Evolutionary conservation across 2,113 vertebrate genomes (phyloP), one percentile per base, ranked within the genome.

Genomic region (Riparia riparia): DNA sequence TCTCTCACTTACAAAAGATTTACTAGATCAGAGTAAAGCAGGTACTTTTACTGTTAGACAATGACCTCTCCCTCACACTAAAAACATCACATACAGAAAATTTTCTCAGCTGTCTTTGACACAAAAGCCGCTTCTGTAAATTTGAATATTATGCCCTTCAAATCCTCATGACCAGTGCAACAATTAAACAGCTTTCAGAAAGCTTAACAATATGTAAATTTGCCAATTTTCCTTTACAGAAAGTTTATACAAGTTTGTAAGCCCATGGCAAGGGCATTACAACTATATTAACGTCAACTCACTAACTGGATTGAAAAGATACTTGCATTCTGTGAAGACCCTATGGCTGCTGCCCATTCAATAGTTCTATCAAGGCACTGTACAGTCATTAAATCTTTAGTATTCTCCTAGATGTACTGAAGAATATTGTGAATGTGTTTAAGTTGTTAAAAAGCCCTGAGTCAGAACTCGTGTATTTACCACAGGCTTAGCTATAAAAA

Each of bases 381-480:
- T 94, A 93, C 85, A 97, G 80, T 91, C 97, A 84, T 80, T 93
- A 96, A 77, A 87, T 32, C 85, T 94, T 54, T 73, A 53, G 26
- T 47, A 79, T 61, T 96, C 97, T 95, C 82, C 82, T 86, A 94
- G 96, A 90, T 93, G 87, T 60, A 45, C 86, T 88, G 96, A 93
- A 86, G 96, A 95, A 91, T 56, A 93, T 22, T 42, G 66, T 66
- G 63, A 92, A 89, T 3, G 3, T 95, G 91, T 90, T 97, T 83
- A 89, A 95, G 97, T 63, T 97, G 94, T 97, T 97, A 96, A 95
- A 97, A 97, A 97, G 97, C 96, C 97, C 98, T 98, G 98, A 98
- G 98, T 96, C 96, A 97, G 96, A 97, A 97, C 96, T 97, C 90
- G 63, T 4, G 15, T 95, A 86, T 94, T 96, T 97, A 93, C 92